Base-by-base conservation (phyloP, 2,113 vertebrate species). In the Nycticorax nycticorax region DNA sequence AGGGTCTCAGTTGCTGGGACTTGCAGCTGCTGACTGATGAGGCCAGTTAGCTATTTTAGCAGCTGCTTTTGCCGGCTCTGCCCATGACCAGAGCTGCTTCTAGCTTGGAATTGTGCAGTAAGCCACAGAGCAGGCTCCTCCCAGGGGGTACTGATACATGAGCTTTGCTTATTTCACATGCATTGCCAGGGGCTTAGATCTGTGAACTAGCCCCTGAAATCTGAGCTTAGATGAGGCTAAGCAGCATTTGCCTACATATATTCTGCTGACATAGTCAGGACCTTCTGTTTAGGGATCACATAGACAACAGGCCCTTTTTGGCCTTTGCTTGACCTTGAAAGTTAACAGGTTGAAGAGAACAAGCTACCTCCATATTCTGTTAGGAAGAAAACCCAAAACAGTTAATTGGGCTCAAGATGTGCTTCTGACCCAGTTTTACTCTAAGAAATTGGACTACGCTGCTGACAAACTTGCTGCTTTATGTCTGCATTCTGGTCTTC, bases 231-330 rank as follows among this genome's bases (percentile, higher is more conserved):
- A 66, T 45, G 57, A 88, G 81, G 81, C 84, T 85, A 83, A 93
- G 91, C 62, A 92, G 92, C 87, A 93, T 97, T 97, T 96, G 85
- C 90, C 93, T 85, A 62, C 88, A 83, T 84, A 30, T 64, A 92
- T 96, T 97, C 84, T 96, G 93, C 92, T 97, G 94, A 94, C 94
- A 96, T 48, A 94, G 95, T 92, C 91, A 90, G 91, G 88, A 96
- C 76, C 91, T 76, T 15, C 57, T 91, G 92, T 96, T 97, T 96
- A 89, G 60, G 75, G 96, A 93, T 98, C 95, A 52, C 78, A 62
- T 93, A 93, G 96, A 92, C 91, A 97, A 82, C 86, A 92, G 84
- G 66, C 76, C 71, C 50, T 90, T 93, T 95, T 78, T 96, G 90
- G 94, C 85, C 84, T 83, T 82, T 93, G 71, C 35, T 86, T 96